Conservation (phyloP, 2,888 invertebrate species). For the Sisyra terminalis region DNA sequence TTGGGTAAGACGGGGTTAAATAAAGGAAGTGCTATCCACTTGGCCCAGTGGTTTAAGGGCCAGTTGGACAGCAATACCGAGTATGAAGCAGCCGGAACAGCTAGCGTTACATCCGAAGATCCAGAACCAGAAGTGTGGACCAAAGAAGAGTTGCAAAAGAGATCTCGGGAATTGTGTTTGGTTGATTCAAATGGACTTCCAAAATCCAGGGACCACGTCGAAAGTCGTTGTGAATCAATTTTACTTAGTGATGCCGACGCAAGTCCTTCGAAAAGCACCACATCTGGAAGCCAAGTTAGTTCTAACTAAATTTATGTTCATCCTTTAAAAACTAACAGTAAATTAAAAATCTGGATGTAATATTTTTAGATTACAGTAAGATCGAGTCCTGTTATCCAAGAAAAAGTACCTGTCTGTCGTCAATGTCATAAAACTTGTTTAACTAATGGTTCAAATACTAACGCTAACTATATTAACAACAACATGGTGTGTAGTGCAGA, state of each 20-base stretch:
- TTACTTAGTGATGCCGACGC: conserved; percentile 38
- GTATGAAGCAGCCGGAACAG: conserved; percentile 20
- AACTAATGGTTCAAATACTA: conserved; percentile 29
- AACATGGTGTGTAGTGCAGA: conserved; percentile 11
- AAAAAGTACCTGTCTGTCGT: conserved; percentile 55
- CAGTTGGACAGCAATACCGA: conserved; percentile 33
- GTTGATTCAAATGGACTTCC: conserved; percentile 27
- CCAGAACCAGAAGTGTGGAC: conserved; percentile 51
- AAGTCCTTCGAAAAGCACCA: conserved; percentile 58
- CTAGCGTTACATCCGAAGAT: conserved; percentile 28
- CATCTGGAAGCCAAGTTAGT: conserved; percentile 61
- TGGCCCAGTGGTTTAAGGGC: conserved; percentile 69
- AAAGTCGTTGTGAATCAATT: conserved; percentile 29
- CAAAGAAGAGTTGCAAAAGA: conserved; percentile 49
- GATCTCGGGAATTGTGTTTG: conserved; percentile 51
- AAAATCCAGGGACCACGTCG: conserved; percentile 15
- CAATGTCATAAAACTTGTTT: conserved; percentile 66
- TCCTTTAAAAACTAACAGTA: not conserved
- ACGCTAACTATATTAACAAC: conserved; percentile 16
- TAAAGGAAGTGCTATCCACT: conserved; percentile 53
- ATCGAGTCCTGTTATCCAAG: conserved; percentile 56
- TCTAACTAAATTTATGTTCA: conserved; percentile 2
- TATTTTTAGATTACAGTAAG: conserved; percentile 52
- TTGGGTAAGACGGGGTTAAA: conserved; percentile 42
- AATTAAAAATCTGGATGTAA: not conserved